phyloP scores from a whole-genome alignment of 2,888 invertebrate species.

The Plebejus anna region DNA sequence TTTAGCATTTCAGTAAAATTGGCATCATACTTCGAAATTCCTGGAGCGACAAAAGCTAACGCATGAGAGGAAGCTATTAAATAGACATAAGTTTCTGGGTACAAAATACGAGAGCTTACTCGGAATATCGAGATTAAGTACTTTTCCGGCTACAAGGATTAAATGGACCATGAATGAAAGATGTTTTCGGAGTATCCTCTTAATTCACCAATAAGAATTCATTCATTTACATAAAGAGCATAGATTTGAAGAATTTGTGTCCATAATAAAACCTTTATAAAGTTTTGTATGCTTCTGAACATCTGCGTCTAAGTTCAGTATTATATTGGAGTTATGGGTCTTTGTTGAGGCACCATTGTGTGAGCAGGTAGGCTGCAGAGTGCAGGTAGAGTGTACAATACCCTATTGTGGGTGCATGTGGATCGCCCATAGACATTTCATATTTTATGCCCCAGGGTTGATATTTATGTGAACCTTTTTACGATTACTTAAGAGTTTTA shows the following conservation, averaged over 20 bases:
- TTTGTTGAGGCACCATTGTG: slow-evolving; percentile 1
- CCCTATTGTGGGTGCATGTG: slow-evolving; percentile 6
- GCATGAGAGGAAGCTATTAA: neutral
- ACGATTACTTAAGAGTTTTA: neutral
- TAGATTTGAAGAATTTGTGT: neutral
- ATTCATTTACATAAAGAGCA: neutral
- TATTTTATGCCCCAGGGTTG: slow-evolving; percentile 1
- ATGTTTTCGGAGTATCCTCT: neutral
- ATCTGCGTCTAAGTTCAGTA: neutral
- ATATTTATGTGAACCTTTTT: neutral
- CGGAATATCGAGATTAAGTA: neutral
- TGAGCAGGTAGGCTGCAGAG: slow-evolving; percentile 10
- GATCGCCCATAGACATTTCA: neutral
- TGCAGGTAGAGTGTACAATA: neutral
- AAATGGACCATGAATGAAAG: slow-evolving; percentile 1
- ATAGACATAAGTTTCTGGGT: neutral
- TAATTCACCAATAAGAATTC: neutral
- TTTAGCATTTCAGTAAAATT: neutral
- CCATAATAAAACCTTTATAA: slow-evolving; percentile 4
- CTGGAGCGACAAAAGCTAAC: neutral
- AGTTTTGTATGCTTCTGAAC: neutral
- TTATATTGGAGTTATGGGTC: slow-evolving; percentile 6
- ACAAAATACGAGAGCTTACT: neutral
- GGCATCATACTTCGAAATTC: neutral
- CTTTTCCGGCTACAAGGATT: neutral